Conservation (phyloP, 2,113 vertebrate genomes). For the Gila orcuttii region DNA sequence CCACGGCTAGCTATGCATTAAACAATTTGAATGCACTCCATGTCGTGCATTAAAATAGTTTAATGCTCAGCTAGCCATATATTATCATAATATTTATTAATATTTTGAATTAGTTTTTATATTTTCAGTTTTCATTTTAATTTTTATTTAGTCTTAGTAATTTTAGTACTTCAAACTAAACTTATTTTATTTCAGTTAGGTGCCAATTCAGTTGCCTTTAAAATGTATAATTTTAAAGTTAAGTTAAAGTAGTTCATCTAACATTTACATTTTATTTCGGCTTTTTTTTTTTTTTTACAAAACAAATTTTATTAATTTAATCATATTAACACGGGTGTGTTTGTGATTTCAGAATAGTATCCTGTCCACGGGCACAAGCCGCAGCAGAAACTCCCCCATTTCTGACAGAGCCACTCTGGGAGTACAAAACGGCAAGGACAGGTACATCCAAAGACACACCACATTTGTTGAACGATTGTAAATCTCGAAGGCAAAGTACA, state of each 20-base stretch:
- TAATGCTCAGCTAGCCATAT: too few species aligned
- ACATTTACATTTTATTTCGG: background rate
- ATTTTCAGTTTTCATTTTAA: too few species aligned
- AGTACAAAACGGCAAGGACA: constrained; percentile 48
- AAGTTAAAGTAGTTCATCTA: background rate
- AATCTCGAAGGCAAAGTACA: background rate
- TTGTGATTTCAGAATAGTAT: constrained; percentile 83
- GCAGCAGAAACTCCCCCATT: constrained; percentile 88
- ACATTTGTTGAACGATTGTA: background rate
- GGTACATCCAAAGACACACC: background rate
- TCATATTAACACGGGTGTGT: constrained; percentile 51
- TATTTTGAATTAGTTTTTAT: too few species aligned
- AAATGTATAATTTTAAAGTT: too few species aligned
- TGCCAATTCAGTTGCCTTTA: background rate
- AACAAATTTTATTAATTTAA: background rate
- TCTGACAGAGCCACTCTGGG: constrained; percentile 83
- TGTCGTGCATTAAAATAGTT: too few species aligned
- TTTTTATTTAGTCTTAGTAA: background rate
- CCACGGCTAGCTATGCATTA: too few species aligned
- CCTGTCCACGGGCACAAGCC: constrained; percentile 86
- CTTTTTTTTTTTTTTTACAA: background rate
- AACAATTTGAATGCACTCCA: too few species aligned
- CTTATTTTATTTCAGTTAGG: background rate
- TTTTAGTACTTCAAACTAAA: background rate
- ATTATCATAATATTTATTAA: too few species aligned